Base-by-base conservation (phyloP, 2,797 vertebrate genomes). In the Trachops cirrhosus region DNA sequence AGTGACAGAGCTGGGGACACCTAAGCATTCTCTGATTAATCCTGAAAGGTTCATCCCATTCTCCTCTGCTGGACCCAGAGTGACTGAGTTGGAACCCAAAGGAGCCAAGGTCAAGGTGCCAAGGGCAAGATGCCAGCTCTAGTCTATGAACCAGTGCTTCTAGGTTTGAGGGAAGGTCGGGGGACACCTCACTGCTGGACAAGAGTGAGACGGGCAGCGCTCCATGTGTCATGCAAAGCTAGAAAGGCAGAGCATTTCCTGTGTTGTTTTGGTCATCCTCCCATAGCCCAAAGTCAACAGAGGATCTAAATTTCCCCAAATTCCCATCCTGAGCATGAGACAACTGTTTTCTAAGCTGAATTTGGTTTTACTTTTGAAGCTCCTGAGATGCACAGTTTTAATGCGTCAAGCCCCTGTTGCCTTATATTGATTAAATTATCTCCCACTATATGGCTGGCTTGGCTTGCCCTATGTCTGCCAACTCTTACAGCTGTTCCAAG, bases 321-420 rank as follows among this genome's bases (percentile, higher is more conserved):
- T 82, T 79, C 89, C 95, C 34, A 57, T 77, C 91, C 89, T 91
- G 80, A 70, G 86, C 87, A 75, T 15, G 29, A 95, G 89, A 90
- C 39, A 62, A 78, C 73, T 34, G 78, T 68, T 92, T 50, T 62
- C 84, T 92, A 89, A 86, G 83, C 68, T 93, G 70, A 91, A 84
- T 92, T 94, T 93, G 59, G 91, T 79, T 83, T 96, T 91, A 34
- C 21, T 87, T 92, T 85, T 78, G 67, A 87, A 96, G 94, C 0
- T 34, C 39, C 70, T 89, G 83, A 96, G 91, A 93, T 52, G 62
- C 59, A 93, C 64, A 14, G 32, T 44, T 44, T 74, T 32, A 86
- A 86, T 46, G 70, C 34, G 52, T 37, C 59, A 39, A 78, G 87
- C 67, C 80, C 44, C 88, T 91, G 86, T 88, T 52, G 84, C 86